Percentiles rank a stretch among this genome's conserved stretches.
Evolutionary conservation across 2,113 vertebrate species (phyloP).

Genomic region (Nymphicus hollandicus): DNA sequence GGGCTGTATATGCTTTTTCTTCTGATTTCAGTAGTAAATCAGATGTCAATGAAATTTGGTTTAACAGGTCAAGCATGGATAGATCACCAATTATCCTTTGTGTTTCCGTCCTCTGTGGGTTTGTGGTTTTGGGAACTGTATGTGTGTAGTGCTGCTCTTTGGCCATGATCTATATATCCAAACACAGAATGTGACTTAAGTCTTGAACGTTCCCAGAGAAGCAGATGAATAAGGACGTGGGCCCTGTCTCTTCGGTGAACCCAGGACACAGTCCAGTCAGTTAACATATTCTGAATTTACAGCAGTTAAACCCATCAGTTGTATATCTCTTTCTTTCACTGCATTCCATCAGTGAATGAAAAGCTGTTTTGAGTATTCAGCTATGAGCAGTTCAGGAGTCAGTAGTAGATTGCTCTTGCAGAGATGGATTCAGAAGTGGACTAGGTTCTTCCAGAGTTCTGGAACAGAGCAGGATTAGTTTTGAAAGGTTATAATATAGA

Average conservation of each 20-base stretch:
- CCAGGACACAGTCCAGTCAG: background rate
- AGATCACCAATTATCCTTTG: background rate
- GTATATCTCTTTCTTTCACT: background rate
- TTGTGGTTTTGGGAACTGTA: background rate
- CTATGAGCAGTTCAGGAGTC: background rate
- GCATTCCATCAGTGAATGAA: too few species aligned
- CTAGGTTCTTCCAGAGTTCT: background rate
- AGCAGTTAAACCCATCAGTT: accelerated
- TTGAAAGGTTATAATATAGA: background rate
- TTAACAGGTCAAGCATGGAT: background rate
- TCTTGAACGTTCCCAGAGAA: background rate
- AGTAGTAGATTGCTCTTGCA: background rate
- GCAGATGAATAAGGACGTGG: background rate
- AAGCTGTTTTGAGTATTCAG: background rate
- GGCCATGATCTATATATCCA: accelerated
- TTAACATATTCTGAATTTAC: background rate
- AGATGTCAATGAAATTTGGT: background rate
- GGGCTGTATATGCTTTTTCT: background rate
- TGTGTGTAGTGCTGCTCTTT: background rate
- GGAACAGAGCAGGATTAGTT: background rate
- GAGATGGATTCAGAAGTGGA: background rate
- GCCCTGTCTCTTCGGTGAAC: background rate
- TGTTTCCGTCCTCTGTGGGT: background rate
- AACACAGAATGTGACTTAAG: accelerated
- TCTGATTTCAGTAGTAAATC: background rate